phyloP scores from a whole-genome alignment of 2,888 invertebrate species.

The Malacosoma neustria region DNA sequence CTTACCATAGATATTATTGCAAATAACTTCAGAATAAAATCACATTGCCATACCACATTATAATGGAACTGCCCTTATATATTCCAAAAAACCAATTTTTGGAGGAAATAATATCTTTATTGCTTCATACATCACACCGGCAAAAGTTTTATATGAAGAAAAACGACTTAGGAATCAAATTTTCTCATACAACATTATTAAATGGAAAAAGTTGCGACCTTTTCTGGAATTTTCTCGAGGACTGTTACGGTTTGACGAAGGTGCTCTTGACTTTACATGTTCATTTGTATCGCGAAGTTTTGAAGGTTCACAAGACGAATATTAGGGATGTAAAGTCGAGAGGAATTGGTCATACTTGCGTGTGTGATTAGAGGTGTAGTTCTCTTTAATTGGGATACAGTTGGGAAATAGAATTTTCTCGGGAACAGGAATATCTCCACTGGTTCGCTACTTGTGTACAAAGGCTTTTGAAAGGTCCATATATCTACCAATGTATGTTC shows the following conservation, averaged over 20 bases:
- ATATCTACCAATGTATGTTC: too few species aligned
- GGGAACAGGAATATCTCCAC: too few species aligned
- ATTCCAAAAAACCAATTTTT: not conserved
- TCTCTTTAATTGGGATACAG: too few species aligned
- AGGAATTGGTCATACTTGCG: too few species aligned
- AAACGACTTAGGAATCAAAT: not conserved
- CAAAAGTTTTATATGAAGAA: not conserved
- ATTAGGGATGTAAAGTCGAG: not conserved
- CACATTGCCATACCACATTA: too few species aligned
- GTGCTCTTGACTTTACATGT: not conserved
- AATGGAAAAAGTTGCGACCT: not conserved
- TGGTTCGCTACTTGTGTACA: too few species aligned
- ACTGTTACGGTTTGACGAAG: not conserved
- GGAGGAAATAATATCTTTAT: not conserved
- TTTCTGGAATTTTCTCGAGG: not conserved
- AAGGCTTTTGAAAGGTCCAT: too few species aligned
- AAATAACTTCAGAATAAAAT: too few species aligned
- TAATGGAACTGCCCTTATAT: too few species aligned
- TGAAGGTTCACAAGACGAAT: not conserved
- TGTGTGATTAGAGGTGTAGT: too few species aligned
- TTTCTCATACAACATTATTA: not conserved
- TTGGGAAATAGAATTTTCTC: too few species aligned
- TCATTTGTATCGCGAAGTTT: not conserved
- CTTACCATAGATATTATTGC: too few species aligned
- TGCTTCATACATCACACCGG: not conserved